A percentile compares a stretch with the other conserved stretches of the same genome.
Evolutionary conservation across 2,113 vertebrate species (phyloP).

Genomic region (Plecotus auritus): DNA sequence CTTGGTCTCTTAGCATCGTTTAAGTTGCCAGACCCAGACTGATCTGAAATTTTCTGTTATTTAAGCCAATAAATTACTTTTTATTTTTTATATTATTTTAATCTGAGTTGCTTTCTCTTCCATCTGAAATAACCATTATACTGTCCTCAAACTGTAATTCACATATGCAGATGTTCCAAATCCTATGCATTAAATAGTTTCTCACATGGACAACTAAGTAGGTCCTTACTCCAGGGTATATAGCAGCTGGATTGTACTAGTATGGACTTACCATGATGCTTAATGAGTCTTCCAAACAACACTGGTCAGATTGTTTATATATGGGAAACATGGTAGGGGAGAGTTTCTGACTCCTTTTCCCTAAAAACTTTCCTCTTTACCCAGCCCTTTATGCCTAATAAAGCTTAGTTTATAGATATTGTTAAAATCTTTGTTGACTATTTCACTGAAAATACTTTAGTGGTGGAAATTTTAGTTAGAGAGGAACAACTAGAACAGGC

Average conservation of each 20-base stretch:
- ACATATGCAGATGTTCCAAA: background rate
- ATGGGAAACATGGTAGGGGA: background rate
- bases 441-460: background rate
- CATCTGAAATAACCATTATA: background rate
- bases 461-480: background rate
- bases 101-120: background rate
- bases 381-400: background rate
- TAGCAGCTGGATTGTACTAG: background rate
- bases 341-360: background rate
- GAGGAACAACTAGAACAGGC: background rate
- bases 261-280: background rate
- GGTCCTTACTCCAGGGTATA: background rate
- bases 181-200: background rate
- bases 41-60: background rate
- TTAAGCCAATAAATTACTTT: background rate
- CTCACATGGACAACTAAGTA: background rate
- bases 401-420: background rate
- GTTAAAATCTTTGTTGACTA: background rate
- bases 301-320: background rate
- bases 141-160: background rate
- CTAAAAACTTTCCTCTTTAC: background rate
- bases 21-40: background rate
- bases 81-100: background rate
- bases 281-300: background rate
- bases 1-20: background rate